These are phyloP conservation scores for Heteromyza rotundicornis DNA, from an alignment of 2,888 invertebrate genomes.

Conservation along the genomic window DNA sequence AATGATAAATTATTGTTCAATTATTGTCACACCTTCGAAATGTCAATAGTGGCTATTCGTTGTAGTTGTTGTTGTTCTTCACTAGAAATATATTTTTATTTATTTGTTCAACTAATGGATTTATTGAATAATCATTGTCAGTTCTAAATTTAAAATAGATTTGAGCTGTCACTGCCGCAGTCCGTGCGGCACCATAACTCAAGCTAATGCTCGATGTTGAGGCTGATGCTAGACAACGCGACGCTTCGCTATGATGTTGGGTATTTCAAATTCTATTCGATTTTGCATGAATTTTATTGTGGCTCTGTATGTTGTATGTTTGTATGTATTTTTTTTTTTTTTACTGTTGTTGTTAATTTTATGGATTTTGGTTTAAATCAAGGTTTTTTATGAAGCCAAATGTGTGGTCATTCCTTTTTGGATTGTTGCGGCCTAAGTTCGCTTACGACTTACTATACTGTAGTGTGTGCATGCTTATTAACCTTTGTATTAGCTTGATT, in stretches of 20 bases:
- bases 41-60: slow-evolving; percentile 8
- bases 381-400: background rate
- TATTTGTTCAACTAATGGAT: slow-evolving; percentile 49
- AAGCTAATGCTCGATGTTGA: slow-evolving; percentile 8
- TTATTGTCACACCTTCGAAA: slow-evolving; percentile 14
- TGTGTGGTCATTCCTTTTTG: background rate
- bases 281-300: background rate
- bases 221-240: slow-evolving; percentile 28
- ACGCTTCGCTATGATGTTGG: background rate
- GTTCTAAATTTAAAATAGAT: background rate
- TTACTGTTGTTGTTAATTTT: background rate
- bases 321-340: background rate
- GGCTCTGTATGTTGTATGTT: no score
- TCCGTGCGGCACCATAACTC: slow-evolving; percentile 31
- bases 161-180: slow-evolving; percentile 13
- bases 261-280: background rate
- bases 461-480: no score
- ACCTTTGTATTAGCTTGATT: no score
- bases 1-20: slow-evolving; percentile 18
- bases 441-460: no score
- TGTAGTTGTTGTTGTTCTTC: slow-evolving; percentile 18
- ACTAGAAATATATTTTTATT: no score
- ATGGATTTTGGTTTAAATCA: background rate
- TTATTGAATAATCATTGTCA: slow-evolving; percentile 36
- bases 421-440: no score